phyloP scores from a whole-genome alignment of 2,888 invertebrate genomes.

The Agrilus mali region DNA sequence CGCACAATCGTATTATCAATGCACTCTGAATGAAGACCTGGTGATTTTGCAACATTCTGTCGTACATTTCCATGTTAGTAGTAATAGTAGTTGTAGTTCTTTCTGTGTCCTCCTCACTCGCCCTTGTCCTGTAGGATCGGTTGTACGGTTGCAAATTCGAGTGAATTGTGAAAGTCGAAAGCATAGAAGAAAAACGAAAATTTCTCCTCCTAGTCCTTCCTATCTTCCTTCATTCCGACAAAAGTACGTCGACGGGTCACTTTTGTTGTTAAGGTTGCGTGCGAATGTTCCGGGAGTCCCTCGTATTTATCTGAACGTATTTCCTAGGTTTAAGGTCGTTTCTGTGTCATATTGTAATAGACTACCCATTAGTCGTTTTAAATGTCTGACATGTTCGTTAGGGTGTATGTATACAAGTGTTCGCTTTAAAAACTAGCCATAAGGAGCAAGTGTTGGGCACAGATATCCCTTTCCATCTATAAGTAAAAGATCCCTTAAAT shows the following conservation, averaged over 20 bases:
- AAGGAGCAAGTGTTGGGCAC: conserved; percentile 32
- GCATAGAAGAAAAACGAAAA: too few relatives aligned
- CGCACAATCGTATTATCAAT: too few relatives aligned
- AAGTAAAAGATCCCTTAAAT: background rate
- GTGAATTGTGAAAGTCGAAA: too few relatives aligned
- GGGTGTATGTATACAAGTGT: conserved; percentile 19
- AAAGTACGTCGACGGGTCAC: background rate
- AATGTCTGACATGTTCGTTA: conserved; percentile 12
- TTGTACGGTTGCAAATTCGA: too few relatives aligned
- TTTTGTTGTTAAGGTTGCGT: background rate
- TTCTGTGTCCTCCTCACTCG: too few relatives aligned
- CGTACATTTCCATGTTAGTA: too few relatives aligned
- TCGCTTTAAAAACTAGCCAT: conserved; percentile 30
- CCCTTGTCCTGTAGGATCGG: too few relatives aligned
- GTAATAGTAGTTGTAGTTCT: too few relatives aligned
- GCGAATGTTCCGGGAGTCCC: conserved; percentile 5
- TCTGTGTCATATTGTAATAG: too few relatives aligned
- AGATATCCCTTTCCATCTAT: conserved; percentile 4
- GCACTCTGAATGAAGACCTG: too few relatives aligned
- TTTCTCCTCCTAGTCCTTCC: too few relatives aligned
- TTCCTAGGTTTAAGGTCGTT: conserved; percentile 5
- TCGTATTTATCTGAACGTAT: conserved; percentile 8
- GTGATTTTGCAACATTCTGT: too few relatives aligned
- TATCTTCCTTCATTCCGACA: background rate
- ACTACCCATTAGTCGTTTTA: background rate